These are phyloP conservation scores for Mareca strepera DNA, from an alignment of 2,797 vertebrate genomes.

Conservation along the genomic window DNA sequence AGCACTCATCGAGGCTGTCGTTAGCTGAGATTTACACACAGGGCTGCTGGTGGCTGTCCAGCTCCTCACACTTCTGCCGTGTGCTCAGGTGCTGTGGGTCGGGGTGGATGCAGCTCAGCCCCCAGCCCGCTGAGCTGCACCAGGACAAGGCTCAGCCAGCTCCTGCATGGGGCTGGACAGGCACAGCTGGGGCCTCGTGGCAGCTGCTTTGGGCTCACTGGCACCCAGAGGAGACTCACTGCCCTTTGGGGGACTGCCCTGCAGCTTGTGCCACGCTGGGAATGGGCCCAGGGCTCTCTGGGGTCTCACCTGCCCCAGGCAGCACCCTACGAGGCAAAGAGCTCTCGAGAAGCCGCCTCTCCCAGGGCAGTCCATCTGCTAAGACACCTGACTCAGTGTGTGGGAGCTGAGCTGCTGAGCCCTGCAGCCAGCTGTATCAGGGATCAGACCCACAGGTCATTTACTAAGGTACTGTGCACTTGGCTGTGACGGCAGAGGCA, in stretches of 20 bases:
- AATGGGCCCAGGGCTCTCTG: accelerated
- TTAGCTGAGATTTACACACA: background rate
- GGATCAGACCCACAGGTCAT: accelerated
- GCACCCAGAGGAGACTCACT: background rate
- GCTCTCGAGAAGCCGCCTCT: background rate
- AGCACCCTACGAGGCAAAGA: background rate
- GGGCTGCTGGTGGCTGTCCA: background rate
- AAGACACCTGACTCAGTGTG: accelerated
- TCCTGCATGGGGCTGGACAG: accelerated
- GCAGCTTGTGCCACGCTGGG: accelerated
- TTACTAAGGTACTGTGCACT: accelerated
- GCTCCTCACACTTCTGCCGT: accelerated
- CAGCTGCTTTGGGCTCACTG: background rate
- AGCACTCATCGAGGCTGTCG: accelerated
- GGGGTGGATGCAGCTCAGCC: background rate
- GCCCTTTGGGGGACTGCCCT: background rate
- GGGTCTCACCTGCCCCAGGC: accelerated
- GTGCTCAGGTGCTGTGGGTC: background rate
- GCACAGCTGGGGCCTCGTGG: accelerated
- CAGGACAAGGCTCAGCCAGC: background rate
- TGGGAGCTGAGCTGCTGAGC: background rate
- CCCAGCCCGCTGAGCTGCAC: background rate
- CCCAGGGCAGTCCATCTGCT: background rate
- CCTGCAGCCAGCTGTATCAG: background rate
- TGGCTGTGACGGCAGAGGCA: background rate